Evolutionary conservation across 2,888 invertebrate genomes (phyloP).

Genomic region (Ceriagrion tenellum): DNA sequence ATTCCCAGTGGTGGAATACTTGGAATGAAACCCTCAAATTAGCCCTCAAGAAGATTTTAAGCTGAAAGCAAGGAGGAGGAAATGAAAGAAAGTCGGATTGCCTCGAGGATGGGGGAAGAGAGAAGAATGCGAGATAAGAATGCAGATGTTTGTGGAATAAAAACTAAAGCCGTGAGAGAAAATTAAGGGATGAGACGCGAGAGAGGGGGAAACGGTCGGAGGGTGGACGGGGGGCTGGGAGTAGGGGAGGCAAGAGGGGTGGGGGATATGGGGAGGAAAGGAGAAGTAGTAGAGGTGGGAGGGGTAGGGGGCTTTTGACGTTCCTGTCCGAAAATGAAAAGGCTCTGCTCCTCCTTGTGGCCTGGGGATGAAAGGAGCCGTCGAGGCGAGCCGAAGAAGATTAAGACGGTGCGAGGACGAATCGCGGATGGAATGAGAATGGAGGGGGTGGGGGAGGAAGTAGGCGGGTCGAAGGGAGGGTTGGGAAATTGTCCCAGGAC

Average conservation of each 20-base stretch:
- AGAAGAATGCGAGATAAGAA: neutral
- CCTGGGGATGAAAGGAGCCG: slow-evolving; percentile 16
- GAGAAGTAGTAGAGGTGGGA: neutral
- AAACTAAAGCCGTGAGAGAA: neutral
- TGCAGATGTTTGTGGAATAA: neutral
- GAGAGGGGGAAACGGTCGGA: neutral
- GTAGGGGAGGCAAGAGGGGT: neutral
- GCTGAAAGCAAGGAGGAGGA: neutral
- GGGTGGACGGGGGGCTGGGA: neutral
- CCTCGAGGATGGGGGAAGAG: neutral
- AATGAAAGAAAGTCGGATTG: neutral
- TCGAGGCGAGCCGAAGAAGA: neutral
- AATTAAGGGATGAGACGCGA: neutral
- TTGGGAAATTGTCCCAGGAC: too few relatives aligned
- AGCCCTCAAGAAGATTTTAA: neutral
- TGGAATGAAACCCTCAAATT: neutral
- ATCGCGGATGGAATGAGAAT: too few relatives aligned
- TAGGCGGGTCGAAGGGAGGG: too few relatives aligned
- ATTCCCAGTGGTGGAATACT: neutral
- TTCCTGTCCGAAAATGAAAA: neutral
- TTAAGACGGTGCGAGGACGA: neutral
- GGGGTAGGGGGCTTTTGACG: neutral
- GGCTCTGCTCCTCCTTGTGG: neutral
- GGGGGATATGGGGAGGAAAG: too few relatives aligned
- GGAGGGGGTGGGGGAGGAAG: too few relatives aligned